A percentile compares a stretch with the other conserved stretches of the same genome.
phyloP scores from a whole-genome alignment of 2,888 invertebrate species.

The Anaspis maculata region DNA sequence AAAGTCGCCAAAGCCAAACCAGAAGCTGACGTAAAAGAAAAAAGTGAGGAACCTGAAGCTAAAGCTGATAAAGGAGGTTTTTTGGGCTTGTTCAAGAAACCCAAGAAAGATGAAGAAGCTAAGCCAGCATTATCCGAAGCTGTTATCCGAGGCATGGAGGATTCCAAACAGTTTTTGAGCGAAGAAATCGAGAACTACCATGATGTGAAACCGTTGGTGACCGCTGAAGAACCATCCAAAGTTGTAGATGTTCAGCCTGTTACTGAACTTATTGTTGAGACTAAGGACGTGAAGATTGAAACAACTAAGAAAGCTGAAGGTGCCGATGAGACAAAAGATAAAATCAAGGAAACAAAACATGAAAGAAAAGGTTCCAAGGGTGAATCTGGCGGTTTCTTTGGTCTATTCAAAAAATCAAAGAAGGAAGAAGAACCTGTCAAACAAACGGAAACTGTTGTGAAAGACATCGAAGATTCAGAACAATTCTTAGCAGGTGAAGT shows the following conservation, averaged over 20 bases:
- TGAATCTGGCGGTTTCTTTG: conserved; percentile 1
- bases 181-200: conserved; percentile 22
- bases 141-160: conserved; percentile 16
- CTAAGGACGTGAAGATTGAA: no score
- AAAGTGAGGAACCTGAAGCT: conserved; percentile 7
- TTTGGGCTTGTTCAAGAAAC: conserved; percentile 9
- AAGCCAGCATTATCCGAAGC: conserved; percentile 12
- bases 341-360: background rate
- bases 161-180: conserved; percentile 18
- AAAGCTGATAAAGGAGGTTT: conserved; percentile 5
- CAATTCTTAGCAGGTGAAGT: conserved; percentile 12
- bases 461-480: conserved; percentile 7
- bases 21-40: no score
- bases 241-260: no score
- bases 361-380: conserved; percentile 3
- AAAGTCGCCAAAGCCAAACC: conserved; percentile 1
- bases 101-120: conserved; percentile 9
- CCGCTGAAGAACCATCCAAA: no score
- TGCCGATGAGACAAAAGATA: background rate
- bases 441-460: conserved; percentile 5
- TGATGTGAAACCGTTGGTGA: conserved; percentile 18
- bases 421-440: conserved; percentile 14
- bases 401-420: conserved; percentile 3
- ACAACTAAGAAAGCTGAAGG: background rate
- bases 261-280: no score